These are phyloP conservation scores for Sylvia borin DNA, from an alignment of 2,797 vertebrate genomes.

Conservation along the genomic window DNA sequence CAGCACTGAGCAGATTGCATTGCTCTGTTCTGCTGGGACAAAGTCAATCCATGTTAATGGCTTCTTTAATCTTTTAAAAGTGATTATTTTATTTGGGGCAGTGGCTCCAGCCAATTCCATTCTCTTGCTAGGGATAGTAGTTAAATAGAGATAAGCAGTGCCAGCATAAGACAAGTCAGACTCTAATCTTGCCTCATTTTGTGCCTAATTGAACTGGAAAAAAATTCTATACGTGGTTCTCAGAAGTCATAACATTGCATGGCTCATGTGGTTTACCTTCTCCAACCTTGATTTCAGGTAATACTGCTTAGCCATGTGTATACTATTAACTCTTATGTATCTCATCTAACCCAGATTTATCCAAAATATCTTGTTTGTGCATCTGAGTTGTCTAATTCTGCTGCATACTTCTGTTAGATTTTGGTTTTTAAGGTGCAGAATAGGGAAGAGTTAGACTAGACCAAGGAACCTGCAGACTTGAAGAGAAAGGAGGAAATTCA, in stretches of 20 bases:
- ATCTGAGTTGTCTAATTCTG: background rate
- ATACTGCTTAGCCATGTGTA: background rate
- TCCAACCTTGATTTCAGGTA: background rate
- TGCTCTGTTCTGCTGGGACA: background rate
- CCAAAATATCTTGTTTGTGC: background rate
- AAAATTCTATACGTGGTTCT: background rate
- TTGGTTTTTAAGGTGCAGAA: background rate
- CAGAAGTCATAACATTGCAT: background rate
- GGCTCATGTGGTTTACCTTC: background rate
- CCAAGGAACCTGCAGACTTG: background rate
- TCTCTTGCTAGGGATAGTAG: background rate
- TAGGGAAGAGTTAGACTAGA: background rate
- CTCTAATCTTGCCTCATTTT: background rate
- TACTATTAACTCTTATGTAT: background rate
- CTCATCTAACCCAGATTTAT: background rate
- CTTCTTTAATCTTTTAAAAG: constrained; percentile 45
- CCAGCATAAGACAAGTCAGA: background rate
- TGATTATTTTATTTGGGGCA: constrained; percentile 21
- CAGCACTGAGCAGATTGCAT: background rate
- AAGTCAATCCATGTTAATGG: background rate
- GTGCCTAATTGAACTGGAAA: background rate
- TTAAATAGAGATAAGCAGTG: background rate
- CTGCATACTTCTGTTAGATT: background rate
- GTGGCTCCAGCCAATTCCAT: background rate
- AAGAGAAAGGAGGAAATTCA: background rate